A percentile compares a stretch with the other conserved stretches of the same genome.
Conservation (phyloP, 2,888 invertebrate species). For the Clitarchus hookeri region DNA sequence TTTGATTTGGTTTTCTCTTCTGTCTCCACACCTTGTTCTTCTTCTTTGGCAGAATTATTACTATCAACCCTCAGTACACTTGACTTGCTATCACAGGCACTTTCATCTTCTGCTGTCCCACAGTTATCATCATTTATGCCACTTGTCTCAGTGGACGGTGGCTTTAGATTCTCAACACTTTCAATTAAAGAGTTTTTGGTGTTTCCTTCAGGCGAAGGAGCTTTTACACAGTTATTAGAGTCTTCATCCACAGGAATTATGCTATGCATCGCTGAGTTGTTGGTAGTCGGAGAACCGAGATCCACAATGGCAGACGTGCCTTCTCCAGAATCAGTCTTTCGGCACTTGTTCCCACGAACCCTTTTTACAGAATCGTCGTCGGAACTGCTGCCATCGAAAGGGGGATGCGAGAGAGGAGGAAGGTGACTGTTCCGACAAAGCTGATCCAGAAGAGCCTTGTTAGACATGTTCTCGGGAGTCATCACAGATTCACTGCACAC, state of each 20-base stretch:
- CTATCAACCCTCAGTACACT: constrained; percentile 51
- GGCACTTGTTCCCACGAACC: constrained; percentile 25
- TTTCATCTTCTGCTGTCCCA: constrained; percentile 47
- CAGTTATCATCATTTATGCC: constrained; percentile 18
- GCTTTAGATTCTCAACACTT: constrained; percentile 19
- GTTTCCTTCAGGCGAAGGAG: neutral
- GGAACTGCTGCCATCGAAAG: constrained; percentile 46
- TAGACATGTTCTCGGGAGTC: constrained; percentile 59
- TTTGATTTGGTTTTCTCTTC: constrained; percentile 44
- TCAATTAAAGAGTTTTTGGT: neutral
- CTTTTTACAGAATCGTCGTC: constrained; percentile 40
- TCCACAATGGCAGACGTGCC: constrained; percentile 32
- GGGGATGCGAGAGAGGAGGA: constrained; percentile 57
- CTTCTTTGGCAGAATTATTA: constrained; percentile 42
- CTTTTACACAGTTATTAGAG: neutral
- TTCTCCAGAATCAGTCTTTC: constrained; percentile 27
- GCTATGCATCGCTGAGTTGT: constrained; percentile 29
- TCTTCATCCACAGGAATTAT: constrained; percentile 27
- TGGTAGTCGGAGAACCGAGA: constrained; percentile 35
- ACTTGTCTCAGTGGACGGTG: constrained; percentile 24
- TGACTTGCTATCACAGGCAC: constrained; percentile 60
- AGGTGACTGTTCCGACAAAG: constrained; percentile 66
- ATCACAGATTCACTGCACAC: constrained; percentile 24
- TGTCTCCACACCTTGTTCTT: constrained; percentile 32
- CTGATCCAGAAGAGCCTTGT: constrained; percentile 69